phyloP scores from a whole-genome alignment of 2,797 vertebrate species.

The Chaunax sp. region DNA sequence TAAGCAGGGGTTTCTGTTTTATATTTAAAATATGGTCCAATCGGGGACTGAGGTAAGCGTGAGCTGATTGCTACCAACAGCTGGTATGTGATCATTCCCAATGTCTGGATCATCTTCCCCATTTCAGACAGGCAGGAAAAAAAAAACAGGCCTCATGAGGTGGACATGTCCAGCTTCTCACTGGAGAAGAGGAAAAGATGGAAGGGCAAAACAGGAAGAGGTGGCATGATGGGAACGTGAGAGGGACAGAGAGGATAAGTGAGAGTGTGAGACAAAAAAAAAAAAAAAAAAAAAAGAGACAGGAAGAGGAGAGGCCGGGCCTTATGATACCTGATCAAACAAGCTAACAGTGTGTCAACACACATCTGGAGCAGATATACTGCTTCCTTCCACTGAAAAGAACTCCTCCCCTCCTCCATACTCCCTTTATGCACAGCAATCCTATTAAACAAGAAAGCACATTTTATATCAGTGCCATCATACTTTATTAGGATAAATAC shows the following conservation, averaged over 20 bases:
- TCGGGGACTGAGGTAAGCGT: conserved; percentile 82
- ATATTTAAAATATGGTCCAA: conserved; percentile 72
- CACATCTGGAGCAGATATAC: conserved; percentile 77
- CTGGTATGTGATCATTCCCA: conserved; percentile 76
- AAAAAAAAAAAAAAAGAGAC: no score
- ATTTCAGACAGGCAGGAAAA: conserved; percentile 22
- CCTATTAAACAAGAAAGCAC: conserved; percentile 51
- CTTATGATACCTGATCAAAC: conserved; percentile 65
- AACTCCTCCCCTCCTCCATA: conserved; percentile 31
- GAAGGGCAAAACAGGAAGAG: conserved; percentile 11
- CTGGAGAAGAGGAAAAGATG: conserved; percentile 14
- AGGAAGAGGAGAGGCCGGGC: not conserved
- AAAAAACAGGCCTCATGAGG: conserved; percentile 11
- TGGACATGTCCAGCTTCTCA: conserved; percentile 15
- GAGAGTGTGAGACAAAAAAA: conserved; percentile 33
- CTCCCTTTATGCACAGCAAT: conserved; percentile 31
- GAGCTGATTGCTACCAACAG: conserved; percentile 83
- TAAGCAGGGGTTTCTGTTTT: conserved; percentile 70
- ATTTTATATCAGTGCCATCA: conserved; percentile 46
- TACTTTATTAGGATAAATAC: conserved; percentile 48
- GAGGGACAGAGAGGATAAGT: conserved; percentile 6
- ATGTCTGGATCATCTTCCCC: conserved; percentile 76
- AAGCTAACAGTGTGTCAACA: conserved; percentile 58
- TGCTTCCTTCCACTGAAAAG: conserved; percentile 31
- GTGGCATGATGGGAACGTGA: not conserved